phyloP scores from a whole-genome alignment of 2,113 vertebrate species.

The Tapirus terrestris region DNA sequence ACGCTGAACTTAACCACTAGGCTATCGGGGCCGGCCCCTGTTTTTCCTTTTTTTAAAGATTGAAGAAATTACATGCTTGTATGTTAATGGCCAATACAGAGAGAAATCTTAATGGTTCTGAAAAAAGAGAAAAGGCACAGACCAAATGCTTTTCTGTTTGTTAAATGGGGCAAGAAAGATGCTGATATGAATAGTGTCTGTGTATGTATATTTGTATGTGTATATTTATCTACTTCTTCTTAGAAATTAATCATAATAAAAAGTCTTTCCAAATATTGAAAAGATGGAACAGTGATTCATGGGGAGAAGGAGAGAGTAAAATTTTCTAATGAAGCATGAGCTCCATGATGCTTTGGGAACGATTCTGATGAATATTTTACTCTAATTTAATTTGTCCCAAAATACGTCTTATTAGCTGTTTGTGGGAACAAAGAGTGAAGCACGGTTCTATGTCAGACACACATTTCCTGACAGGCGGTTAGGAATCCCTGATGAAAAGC shows the following conservation, averaged over 20 bases:
- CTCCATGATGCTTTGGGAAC: neutral
- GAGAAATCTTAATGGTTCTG: neutral
- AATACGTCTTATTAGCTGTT: neutral
- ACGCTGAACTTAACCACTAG: no score
- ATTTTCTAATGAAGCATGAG: neutral
- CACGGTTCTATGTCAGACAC: neutral
- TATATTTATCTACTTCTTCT: neutral
- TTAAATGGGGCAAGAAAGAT: neutral
- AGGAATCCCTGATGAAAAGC: neutral
- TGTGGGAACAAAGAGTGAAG: neutral
- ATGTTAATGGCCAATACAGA: neutral
- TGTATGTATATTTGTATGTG: neutral
- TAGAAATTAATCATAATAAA: neutral
- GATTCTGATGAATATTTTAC: neutral
- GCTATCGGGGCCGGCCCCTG: no score
- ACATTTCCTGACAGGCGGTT: neutral
- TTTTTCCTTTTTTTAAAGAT: neutral
- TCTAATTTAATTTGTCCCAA: neutral
- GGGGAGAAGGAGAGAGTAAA: neutral
- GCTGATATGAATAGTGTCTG: neutral
- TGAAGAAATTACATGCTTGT: neutral
- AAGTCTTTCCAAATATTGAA: neutral
- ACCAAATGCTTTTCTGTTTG: neutral
- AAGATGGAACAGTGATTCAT: neutral
- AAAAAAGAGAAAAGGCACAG: neutral